Evolutionary conservation across 1,140 invertebrate species (phyloP).

Genomic region (Diorhabda sublineata): DNA sequence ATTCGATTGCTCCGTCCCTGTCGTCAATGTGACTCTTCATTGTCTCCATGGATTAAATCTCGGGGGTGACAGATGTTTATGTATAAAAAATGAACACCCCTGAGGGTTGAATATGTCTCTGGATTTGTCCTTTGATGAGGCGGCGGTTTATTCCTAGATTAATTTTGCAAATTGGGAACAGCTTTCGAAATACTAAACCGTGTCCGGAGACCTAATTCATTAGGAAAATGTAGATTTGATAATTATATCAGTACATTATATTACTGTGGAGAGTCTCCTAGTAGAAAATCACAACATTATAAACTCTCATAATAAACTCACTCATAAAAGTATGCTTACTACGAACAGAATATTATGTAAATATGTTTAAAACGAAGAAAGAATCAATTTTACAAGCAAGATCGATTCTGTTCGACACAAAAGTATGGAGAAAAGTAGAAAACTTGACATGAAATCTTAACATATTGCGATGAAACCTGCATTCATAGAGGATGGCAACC

Average conservation of each 20-base stretch:
- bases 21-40: neutral
- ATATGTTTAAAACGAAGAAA: too few relatives aligned
- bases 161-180: constrained; percentile 17
- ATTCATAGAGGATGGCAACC: too few relatives aligned
- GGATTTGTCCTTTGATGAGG: constrained; percentile 5
- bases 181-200: neutral
- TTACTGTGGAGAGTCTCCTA: too few relatives aligned
- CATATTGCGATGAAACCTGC: too few relatives aligned
- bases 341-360: too few relatives aligned
- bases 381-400: too few relatives aligned
- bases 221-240: constrained; percentile 1
- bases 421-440: too few relatives aligned
- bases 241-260: constrained; percentile 8
- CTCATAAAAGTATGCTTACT: too few relatives aligned
- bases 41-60: constrained; percentile 4
- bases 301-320: too few relatives aligned
- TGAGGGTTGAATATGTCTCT: constrained; percentile 3
- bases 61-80: constrained; percentile 21
- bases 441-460: too few relatives aligned
- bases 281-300: too few relatives aligned
- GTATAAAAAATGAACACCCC: constrained; percentile 21
- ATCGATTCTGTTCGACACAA: too few relatives aligned
- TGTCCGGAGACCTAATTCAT: neutral
- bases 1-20: neutral
- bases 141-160: constrained; percentile 19